phyloP scores from a whole-genome alignment of 2,113 vertebrate genomes.

The Hystrix brachyura region DNA sequence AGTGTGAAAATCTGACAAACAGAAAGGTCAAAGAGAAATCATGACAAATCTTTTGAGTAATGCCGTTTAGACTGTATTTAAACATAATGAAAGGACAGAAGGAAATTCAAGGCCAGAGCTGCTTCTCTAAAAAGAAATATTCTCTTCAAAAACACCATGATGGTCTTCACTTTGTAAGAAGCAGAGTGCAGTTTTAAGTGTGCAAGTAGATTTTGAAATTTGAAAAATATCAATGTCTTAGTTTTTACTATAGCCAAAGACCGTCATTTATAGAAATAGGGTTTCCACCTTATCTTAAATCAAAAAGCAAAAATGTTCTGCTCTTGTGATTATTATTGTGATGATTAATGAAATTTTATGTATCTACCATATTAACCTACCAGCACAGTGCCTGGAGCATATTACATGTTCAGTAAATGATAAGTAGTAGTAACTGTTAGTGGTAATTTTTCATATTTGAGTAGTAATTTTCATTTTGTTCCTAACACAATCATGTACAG shows the following conservation, averaged over 20 bases:
- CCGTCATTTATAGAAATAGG: background rate
- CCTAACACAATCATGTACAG: background rate
- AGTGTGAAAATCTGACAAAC: background rate
- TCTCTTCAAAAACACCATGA: background rate
- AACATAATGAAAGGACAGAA: background rate
- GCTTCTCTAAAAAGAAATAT: background rate
- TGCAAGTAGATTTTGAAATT: background rate
- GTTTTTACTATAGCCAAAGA: background rate
- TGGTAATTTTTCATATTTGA: background rate
- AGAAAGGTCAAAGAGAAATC: background rate
- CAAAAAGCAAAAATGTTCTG: background rate
- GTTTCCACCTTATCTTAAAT: background rate
- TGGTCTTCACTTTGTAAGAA: constrained; percentile 9
- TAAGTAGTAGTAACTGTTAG: background rate
- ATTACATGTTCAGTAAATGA: background rate
- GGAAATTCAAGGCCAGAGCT: background rate
- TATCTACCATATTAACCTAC: background rate
- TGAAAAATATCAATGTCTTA: background rate
- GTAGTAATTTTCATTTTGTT: constrained; percentile 14
- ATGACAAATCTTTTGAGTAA: background rate
- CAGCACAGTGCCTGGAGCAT: background rate
- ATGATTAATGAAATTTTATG: background rate
- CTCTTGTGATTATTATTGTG: background rate
- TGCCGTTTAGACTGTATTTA: background rate
- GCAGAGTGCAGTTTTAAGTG: background rate